Evolutionary conservation across 1,140 invertebrate species (phyloP), one percentile per base, ranked within the genome.

Genomic region (Myzus persicae): DNA sequence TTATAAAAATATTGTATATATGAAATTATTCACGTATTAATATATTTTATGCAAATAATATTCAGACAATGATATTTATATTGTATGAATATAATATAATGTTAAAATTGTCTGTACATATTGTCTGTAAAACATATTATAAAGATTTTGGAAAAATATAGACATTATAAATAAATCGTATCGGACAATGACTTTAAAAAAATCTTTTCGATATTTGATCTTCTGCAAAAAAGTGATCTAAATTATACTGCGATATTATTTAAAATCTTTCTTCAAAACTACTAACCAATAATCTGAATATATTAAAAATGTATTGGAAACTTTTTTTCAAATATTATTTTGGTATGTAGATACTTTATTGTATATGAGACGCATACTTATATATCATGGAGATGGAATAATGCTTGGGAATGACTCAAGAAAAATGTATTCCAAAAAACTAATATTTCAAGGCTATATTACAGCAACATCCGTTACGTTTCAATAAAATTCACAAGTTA

Each of bases 301-400:
- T 76, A 76, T n/a, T 76, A 76, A 76, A 76, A 76, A 18, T 76
- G 14, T 18, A 76, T 18, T 76, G 59, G 14, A 76, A 76, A 76
- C 59, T 76, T 76, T 76, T n/a, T 76, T 76, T 76, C 59, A 76
- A 76, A 76, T 76, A 76, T n/a, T 76, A n/a, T 76, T 76, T 76
- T 76, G 59, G 11, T n/a, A 76, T 76, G 59, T n/a, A 76, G 31
- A 14, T 76, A 76, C n/a, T 76, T 36, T 76, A 36, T n/a, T n/a
- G 59, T n/a, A n/a, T 76, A n/a, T 76, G 31, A 18, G 59, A 76
- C n/a, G 59, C 31, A 76, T 76, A 76, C 18, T 18, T 76, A 31
- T 59, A 9, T 59, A 59, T 31, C n/a, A 76, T 67, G 4, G 14
- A 44, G 31, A n/a, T 76, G 14, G 14, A n/a, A 76, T 76, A n/a